Base-by-base conservation (phyloP, 2,113 vertebrate genomes). In the Periophthalmus modestus region DNA sequence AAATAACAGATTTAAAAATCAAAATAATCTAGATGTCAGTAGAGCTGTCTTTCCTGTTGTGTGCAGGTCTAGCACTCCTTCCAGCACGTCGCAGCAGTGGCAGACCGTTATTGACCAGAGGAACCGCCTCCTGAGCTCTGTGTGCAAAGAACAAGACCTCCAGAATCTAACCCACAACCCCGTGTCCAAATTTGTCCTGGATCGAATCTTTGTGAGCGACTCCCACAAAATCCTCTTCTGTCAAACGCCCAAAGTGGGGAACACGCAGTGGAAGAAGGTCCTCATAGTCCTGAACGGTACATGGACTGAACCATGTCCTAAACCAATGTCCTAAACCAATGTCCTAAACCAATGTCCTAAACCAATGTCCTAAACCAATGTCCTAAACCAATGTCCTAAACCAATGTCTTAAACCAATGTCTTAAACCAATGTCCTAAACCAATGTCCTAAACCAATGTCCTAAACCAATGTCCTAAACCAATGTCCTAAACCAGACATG, bases 191-290 rank as follows among this genome's bases (percentile, higher is more conserved):
- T 99, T 99, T 66, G 95, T 98, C 85, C 94, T 99, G 75, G 96
- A 99, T 87, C 96, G 98, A 70, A 98, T 99, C 87, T 99, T 99
- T 74, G 97, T 99, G 77, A 97, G 97, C 65, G 97, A 99, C 93
- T 97, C 97, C 82, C 95, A 97, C 92, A 96, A 94, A 91, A 97
- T 99, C 82, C 91, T 99, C 67, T 99, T 99, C 91, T 99, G 98
- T 92, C 98, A 99, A 93, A 99, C 97, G 0, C 98, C 98, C 18
- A 99, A 99, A 94, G 97, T 99, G 87, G 98, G 98, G 73, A 99
- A 99, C 91, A 99, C 97, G 0, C 98, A 99, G 68, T 99, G 98
- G 98, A 99, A 99, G 93, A 99, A 99, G 92, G 98, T 99, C 84
- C 94, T 99, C 62, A 98, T 99, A 2, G 97, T 97, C 77, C 93